These are phyloP conservation scores for Drosophila eohydei DNA, from an alignment of 2,888 invertebrate species.

Conservation along the genomic window DNA sequence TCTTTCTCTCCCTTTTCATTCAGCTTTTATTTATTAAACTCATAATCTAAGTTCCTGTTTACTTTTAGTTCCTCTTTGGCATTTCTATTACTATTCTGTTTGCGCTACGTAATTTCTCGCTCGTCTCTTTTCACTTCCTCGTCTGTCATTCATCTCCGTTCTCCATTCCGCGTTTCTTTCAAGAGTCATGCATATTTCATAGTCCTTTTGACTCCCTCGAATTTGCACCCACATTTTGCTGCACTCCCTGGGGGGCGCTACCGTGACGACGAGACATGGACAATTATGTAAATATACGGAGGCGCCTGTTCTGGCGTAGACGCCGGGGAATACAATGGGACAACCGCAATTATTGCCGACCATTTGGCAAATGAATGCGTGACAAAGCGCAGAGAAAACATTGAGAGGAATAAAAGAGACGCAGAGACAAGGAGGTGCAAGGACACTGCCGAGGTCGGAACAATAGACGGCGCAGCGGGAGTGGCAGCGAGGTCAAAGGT, in stretches of 20 bases:
- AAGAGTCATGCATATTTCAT: slow-evolving; percentile 17
- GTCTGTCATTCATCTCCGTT: slow-evolving; percentile 13
- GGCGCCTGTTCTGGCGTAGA: slow-evolving; percentile 64
- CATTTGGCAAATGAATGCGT: slow-evolving; percentile 75
- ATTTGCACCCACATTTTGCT: slow-evolving; percentile 26
- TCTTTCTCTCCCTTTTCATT: neutral
- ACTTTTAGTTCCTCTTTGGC: slow-evolving; percentile 13
- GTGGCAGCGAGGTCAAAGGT: slow-evolving; percentile 81
- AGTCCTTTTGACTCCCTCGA: slow-evolving; percentile 12
- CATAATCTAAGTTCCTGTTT: slow-evolving; percentile 15
- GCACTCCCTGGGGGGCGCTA: slow-evolving; percentile 26
- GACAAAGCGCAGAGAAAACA: slow-evolving; percentile 62
- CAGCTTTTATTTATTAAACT: slow-evolving; percentile 15
- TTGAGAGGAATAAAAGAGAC: slow-evolving; percentile 14
- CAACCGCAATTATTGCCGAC: slow-evolving; percentile 75
- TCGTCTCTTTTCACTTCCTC: slow-evolving; percentile 6
- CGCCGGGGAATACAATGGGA: slow-evolving; percentile 62
- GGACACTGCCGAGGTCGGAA: slow-evolving; percentile 65
- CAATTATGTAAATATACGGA: slow-evolving; percentile 77
- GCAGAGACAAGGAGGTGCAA: slow-evolving; percentile 37
- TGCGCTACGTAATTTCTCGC: slow-evolving; percentile 14
- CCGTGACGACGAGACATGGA: slow-evolving; percentile 69
- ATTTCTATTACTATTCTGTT: slow-evolving; percentile 19
- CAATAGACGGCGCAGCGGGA: slow-evolving; percentile 66
- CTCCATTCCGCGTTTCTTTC: slow-evolving; percentile 1